Evolutionary conservation across 2,797 vertebrate species (phyloP).

Genomic region (Clarias platycephalus): DNA sequence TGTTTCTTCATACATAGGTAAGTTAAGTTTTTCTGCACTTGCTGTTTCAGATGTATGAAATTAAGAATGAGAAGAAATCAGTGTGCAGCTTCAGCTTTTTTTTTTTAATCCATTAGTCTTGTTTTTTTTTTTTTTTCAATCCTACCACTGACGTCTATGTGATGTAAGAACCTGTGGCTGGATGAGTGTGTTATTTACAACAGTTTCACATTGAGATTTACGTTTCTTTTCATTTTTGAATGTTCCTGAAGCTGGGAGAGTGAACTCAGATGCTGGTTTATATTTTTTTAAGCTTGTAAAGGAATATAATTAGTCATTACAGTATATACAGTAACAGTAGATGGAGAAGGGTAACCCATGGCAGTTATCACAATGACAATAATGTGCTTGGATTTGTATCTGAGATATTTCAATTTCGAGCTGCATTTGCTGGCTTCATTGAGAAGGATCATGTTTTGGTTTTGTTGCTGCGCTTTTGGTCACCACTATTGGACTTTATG

Average conservation of each 20-base stretch:
- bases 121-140: not conserved
- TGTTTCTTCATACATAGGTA: slow-evolving; percentile 52
- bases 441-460: slow-evolving; percentile 24
- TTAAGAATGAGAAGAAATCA: slow-evolving; percentile 1
- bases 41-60: slow-evolving; percentile 26
- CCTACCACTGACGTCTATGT: slow-evolving; percentile 1
- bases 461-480: slow-evolving; percentile 54
- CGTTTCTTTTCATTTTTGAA: slow-evolving; percentile 30
- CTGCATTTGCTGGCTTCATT: slow-evolving; percentile 38
- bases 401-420: slow-evolving; percentile 20
- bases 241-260: slow-evolving; percentile 30
- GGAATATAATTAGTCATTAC: slow-evolving; percentile 43
- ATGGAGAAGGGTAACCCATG: slow-evolving; percentile 27
- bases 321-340: slow-evolving; percentile 37
- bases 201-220: slow-evolving; percentile 19
- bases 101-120: not conserved
- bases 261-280: slow-evolving; percentile 23
- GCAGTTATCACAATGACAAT: slow-evolving; percentile 19
- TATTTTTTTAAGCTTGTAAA: slow-evolving; percentile 26
- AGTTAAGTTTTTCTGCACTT: slow-evolving; percentile 17
- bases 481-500: slow-evolving; percentile 60
- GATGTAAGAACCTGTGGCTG: slow-evolving; percentile 26
- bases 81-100: slow-evolving; percentile 1
- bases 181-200: slow-evolving; percentile 35
- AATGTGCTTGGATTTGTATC: slow-evolving; percentile 29